A percentile compares a stretch with the other conserved stretches of the same genome.
Evolutionary conservation across 2,888 invertebrate genomes (phyloP).

Genomic region (Acrobasis suavella): DNA sequence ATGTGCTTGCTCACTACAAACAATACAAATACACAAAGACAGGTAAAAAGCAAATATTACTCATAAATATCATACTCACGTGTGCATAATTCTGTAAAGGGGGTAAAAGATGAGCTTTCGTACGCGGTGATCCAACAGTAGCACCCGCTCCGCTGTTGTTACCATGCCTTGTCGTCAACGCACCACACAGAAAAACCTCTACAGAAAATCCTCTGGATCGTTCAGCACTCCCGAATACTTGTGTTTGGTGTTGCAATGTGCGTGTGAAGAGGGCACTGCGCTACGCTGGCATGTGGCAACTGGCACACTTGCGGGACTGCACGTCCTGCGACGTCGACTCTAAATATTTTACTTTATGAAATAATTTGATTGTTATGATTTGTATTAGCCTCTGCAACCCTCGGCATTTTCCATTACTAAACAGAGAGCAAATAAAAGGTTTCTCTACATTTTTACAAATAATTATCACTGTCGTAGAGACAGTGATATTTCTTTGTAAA

Average conservation of each 20-base stretch:
- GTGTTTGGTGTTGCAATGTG: conserved; percentile 3
- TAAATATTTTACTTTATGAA: conserved; percentile 58
- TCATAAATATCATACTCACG: conserved; percentile 26
- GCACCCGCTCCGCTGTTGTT: conserved; percentile 35
- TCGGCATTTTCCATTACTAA: background rate
- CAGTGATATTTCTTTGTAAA: no score
- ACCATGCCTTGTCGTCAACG: conserved; percentile 49
- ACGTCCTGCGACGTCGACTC: conserved; percentile 63
- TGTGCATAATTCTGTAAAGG: conserved; percentile 49
- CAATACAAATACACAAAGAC: background rate
- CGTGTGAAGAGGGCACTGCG: conserved; percentile 45
- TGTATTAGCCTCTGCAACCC: conserved; percentile 32
- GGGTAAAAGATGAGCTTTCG: conserved; percentile 14
- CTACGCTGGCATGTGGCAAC: conserved; percentile 54
- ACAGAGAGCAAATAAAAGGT: no score
- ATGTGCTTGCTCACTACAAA: background rate
- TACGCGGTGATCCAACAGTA: background rate
- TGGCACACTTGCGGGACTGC: conserved; percentile 61
- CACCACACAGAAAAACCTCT: conserved; percentile 25
- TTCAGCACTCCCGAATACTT: background rate
- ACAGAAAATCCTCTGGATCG: conserved; percentile 28
- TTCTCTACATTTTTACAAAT: no score
- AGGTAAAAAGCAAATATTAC: conserved; percentile 16
- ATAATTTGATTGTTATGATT: conserved; percentile 52
- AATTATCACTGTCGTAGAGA: no score